Evolutionary conservation across 1,140 invertebrate species (phyloP).

Genomic region (Leptopilina boulardi): DNA sequence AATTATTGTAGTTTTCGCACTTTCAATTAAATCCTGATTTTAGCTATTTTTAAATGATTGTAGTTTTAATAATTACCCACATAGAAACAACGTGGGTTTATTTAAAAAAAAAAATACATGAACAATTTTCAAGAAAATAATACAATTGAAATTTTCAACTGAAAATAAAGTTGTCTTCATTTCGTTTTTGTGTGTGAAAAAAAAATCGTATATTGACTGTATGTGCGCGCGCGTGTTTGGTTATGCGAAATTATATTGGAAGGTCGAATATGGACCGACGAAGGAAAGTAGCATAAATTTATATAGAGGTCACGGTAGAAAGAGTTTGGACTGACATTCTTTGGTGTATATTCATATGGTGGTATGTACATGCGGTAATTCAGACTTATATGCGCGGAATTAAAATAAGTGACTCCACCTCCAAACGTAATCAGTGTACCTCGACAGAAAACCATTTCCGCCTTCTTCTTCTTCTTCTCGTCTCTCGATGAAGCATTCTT

Average conservation of each 20-base stretch:
- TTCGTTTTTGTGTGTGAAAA: neutral
- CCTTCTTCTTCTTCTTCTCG: neutral
- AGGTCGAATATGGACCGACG: slow-evolving; percentile 3
- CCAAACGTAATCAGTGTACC: slow-evolving; percentile 12
- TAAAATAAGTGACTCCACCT: slow-evolving; percentile 17
- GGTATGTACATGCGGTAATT: neutral
- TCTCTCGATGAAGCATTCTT: neutral
- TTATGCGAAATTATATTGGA: slow-evolving; percentile 9
- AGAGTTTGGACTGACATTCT: slow-evolving; percentile 11
- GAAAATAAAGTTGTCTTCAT: neutral
- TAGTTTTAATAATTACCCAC: no score
- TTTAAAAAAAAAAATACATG: neutral
- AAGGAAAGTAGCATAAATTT: slow-evolving; percentile 15
- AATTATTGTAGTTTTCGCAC: no score
- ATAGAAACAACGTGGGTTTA: neutral
- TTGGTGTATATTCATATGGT: no score
- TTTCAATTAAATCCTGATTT: no score
- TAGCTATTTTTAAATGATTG: no score
- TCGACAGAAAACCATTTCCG: slow-evolving; percentile 1
- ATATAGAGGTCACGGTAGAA: slow-evolving; percentile 13
- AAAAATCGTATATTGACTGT: neutral
- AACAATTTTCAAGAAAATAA: no score
- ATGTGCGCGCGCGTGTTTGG: no score
- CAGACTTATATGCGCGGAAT: slow-evolving; percentile 1
- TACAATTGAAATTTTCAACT: neutral